phyloP scores from a whole-genome alignment of 2,113 vertebrate genomes.

The Callipepla squamata region DNA sequence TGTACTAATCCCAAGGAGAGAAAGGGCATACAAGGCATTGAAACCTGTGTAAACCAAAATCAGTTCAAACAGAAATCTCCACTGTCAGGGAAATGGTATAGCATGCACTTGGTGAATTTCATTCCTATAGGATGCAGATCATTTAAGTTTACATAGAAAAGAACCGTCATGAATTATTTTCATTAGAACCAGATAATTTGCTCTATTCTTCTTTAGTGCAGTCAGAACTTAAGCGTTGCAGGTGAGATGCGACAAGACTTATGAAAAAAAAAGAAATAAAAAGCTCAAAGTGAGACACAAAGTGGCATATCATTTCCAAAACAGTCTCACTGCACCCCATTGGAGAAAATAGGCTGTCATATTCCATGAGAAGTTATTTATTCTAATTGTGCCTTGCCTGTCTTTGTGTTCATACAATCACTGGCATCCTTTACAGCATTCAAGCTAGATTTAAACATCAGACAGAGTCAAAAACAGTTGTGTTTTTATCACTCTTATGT shows the following conservation, averaged over 20 bases:
- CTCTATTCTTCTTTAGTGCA: not conserved
- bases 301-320: not conserved
- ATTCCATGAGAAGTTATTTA: not conserved
- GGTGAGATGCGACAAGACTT: not conserved
- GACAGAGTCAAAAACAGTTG: not conserved
- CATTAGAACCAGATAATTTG: not conserved
- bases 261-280: not conserved
- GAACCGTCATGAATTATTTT: rapidly evolving
- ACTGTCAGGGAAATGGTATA: not conserved
- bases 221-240: not conserved
- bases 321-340: not conserved
- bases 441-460: not conserved
- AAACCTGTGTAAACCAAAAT: not conserved
- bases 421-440: not conserved
- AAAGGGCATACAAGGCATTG: not conserved
- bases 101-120: not conserved
- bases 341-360: not conserved
- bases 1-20: not conserved
- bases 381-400: not conserved
- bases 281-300: not conserved
- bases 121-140: not conserved
- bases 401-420: not conserved
- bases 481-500: not conserved
- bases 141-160: not conserved
- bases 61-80: not conserved